Conservation (phyloP, 2,113 vertebrate genomes). For the Halichoerus grypus region DNA sequence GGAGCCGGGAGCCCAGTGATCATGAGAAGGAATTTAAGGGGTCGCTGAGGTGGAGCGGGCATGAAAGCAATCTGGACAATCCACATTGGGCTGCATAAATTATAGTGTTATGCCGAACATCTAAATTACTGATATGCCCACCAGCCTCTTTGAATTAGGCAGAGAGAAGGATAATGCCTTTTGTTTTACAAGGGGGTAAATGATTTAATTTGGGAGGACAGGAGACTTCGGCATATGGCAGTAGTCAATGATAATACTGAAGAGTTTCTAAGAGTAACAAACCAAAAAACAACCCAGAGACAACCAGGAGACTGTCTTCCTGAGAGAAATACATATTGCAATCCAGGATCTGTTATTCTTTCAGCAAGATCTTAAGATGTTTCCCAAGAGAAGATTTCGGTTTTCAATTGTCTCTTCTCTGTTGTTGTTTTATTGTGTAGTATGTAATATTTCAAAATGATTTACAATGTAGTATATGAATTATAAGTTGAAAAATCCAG, state of each 20-base stretch:
- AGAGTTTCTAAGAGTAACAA: conserved; percentile 5
- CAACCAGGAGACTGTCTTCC: background rate
- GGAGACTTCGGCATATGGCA: background rate
- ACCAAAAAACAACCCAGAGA: background rate
- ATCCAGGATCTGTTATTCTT: conserved; percentile 45
- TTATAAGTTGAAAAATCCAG: conserved; percentile 70
- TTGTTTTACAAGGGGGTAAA: background rate
- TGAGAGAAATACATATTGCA: conserved; percentile 42
- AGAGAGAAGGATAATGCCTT: background rate
- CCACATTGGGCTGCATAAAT: background rate
- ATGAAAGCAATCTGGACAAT: conserved; percentile 1
- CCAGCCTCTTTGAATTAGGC: background rate
- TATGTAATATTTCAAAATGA: conserved; percentile 74
- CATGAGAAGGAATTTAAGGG: background rate
- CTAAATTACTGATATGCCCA: background rate
- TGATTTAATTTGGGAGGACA: background rate
- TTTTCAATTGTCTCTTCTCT: conserved; percentile 70
- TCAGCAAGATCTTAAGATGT: conserved; percentile 68
- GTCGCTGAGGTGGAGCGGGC: background rate
- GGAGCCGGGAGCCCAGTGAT: background rate
- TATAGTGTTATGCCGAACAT: background rate
- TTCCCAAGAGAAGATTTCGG: conserved; percentile 64
- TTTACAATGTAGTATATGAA: conserved; percentile 67
- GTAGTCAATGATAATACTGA: background rate
- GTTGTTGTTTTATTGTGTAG: conserved; percentile 63